A percentile compares a stretch with the other conserved stretches of the same genome.
These are phyloP conservation scores for Drosophila mauritiana DNA, from an alignment of 1,140 invertebrate genomes.

Conservation along the genomic window DNA sequence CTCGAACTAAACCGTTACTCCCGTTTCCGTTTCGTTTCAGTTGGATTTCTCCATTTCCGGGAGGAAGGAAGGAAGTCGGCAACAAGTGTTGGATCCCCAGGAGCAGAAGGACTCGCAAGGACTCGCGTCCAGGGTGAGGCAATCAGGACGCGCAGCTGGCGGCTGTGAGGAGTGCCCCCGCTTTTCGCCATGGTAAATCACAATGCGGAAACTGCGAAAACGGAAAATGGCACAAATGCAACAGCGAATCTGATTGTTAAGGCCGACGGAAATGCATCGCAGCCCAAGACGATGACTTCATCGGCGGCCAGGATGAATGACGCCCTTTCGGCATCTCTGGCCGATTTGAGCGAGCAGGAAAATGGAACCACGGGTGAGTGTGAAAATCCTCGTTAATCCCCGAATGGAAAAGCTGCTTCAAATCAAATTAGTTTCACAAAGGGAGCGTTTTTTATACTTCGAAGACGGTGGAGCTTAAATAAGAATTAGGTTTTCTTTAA, in stretches of 20 bases:
- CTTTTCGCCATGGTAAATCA: constrained; percentile 62
- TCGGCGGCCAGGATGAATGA: constrained; percentile 48
- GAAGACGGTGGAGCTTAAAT: neutral
- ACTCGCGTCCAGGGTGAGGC: constrained; percentile 25
- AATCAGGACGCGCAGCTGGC: constrained; percentile 65
- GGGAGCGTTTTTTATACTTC: constrained; percentile 2
- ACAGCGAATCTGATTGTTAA: constrained; percentile 62
- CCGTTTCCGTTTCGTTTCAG: constrained; percentile 8
- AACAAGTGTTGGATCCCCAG: constrained; percentile 55
- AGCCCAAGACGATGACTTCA: constrained; percentile 50
- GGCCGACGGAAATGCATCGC: constrained; percentile 60
- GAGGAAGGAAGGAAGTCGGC: constrained; percentile 21
- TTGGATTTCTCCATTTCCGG: constrained; percentile 33
- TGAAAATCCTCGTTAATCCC: constrained; percentile 30
- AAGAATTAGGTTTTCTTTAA: too few species aligned
- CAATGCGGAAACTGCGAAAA: constrained; percentile 73
- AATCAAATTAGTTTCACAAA: constrained; percentile 66
- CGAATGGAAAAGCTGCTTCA: constrained; percentile 28
- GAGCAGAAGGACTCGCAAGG: constrained; percentile 1
- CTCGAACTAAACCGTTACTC: constrained; percentile 29
- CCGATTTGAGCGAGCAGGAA: constrained; percentile 64
- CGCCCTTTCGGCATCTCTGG: constrained; percentile 60
- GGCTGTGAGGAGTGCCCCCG: constrained; percentile 51
- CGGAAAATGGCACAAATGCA: constrained; percentile 74
- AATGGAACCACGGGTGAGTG: constrained; percentile 80